These are phyloP conservation scores for Martes flavigula DNA, from an alignment of 2,797 vertebrate species.

Conservation along the genomic window DNA sequence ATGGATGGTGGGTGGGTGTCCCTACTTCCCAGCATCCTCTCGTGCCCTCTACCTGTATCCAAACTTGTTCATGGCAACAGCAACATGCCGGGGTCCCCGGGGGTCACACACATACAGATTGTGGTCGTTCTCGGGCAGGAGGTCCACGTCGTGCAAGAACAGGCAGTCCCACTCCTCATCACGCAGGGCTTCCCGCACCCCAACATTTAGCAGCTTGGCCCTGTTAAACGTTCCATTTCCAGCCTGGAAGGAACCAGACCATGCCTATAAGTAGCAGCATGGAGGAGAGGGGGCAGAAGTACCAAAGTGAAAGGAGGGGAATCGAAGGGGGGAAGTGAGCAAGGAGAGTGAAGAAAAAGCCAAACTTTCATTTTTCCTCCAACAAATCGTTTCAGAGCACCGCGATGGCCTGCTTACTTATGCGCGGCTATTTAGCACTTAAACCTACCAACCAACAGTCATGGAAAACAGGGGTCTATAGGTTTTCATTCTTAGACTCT, in stretches of 20 bases:
- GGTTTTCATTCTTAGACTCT: background rate
- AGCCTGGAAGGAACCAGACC: slow-evolving; percentile 83
- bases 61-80: slow-evolving; percentile 98
- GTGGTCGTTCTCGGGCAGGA: slow-evolving; percentile 97
- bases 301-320: background rate
- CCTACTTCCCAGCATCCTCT: background rate
- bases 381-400: background rate
- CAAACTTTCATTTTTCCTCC: background rate
- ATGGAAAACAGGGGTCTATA: background rate
- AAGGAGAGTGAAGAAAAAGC: background rate
- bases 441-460: background rate
- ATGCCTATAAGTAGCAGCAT: background rate
- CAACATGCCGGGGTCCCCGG: slow-evolving; percentile 93
- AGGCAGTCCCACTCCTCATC: slow-evolving; percentile 97
- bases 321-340: background rate
- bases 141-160: slow-evolving; percentile 95
- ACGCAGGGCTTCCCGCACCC: slow-evolving; percentile 94
- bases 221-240: slow-evolving; percentile 96
- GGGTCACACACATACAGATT: slow-evolving; percentile 96
- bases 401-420: background rate
- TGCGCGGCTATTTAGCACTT: background rate
- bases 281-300: background rate
- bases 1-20: background rate
- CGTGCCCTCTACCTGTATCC: slow-evolving; percentile 91
- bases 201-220: slow-evolving; percentile 96